Evolutionary conservation across 2,113 vertebrate genomes (phyloP).

Genomic region (Myrmophylax atrothorax): DNA sequence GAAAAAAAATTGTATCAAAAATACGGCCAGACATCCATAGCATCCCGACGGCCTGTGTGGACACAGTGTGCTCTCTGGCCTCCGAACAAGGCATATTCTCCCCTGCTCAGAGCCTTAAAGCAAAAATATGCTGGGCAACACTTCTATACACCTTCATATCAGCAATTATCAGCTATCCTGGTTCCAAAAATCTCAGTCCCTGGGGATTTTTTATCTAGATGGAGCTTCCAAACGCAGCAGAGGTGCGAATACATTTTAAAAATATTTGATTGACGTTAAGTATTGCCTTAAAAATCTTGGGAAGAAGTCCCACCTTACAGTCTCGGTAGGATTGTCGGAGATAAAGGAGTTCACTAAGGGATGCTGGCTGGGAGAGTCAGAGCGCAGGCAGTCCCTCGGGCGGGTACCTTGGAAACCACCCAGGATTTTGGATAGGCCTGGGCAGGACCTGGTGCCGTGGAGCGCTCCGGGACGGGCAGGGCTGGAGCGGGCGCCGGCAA

Average conservation of each 20-base stretch:
- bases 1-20: not conserved
- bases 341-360: not conserved
- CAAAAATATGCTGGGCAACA: not conserved
- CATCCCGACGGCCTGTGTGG: not conserved
- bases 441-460: not conserved
- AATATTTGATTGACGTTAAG: not conserved
- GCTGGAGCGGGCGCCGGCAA: not conserved
- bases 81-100: too few species aligned
- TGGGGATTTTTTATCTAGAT: not conserved
- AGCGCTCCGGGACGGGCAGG: not conserved
- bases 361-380: not conserved
- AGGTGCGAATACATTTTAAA: not conserved
- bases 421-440: not conserved
- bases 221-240: not conserved
- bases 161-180: not conserved
- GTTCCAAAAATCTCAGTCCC: not conserved
- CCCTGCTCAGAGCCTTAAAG: not conserved
- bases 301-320: not conserved
- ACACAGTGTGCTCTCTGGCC: not conserved
- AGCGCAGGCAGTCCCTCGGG: not conserved
- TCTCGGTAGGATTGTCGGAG: not conserved
- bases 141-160: rapidly evolving
- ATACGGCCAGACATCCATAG: not conserved
- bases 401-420: not conserved
- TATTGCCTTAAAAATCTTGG: not conserved